phyloP scores from a whole-genome alignment of 1,140 invertebrate genomes.

The Temnothorax longispinosus region DNA sequence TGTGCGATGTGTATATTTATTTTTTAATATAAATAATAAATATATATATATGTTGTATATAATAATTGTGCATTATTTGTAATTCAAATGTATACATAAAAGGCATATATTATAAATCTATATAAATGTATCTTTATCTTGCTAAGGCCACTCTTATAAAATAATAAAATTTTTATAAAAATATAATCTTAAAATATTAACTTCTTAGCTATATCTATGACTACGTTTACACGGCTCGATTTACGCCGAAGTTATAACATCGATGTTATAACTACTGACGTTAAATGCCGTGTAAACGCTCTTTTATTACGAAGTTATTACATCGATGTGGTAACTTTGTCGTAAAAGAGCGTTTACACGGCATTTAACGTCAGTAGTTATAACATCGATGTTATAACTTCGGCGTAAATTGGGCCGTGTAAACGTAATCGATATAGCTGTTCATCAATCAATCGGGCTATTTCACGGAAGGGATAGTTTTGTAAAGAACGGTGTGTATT shows the following conservation, averaged over 20 bases:
- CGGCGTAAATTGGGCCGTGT: no score
- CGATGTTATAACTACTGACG: no score
- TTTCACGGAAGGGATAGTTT: conserved; percentile 31
- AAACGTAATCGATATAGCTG: no score
- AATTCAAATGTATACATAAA: conserved; percentile 24
- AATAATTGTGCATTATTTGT: conserved; percentile 14
- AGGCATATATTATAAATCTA: background rate
- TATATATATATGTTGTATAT: background rate
- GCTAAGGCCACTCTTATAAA: conserved; percentile 54
- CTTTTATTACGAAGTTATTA: no score
- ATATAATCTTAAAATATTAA: conserved; percentile 69
- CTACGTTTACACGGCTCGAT: no score
- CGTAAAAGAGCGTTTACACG: no score
- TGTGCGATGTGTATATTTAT: conserved; percentile 34
- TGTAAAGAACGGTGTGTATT: conserved; percentile 25
- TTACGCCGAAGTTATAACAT: no score
- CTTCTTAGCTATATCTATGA: conserved; percentile 2
- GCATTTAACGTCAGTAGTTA: no score
- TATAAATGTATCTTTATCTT: conserved; percentile 27
- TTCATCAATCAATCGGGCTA: background rate
- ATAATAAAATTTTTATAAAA: conserved; percentile 68
- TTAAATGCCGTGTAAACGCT: no score
- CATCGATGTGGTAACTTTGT: no score
- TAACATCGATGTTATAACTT: no score
- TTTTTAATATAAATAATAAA: conserved; percentile 45